Conservation (phyloP, 2,888 invertebrate genomes). For the Elegia similella region DNA sequence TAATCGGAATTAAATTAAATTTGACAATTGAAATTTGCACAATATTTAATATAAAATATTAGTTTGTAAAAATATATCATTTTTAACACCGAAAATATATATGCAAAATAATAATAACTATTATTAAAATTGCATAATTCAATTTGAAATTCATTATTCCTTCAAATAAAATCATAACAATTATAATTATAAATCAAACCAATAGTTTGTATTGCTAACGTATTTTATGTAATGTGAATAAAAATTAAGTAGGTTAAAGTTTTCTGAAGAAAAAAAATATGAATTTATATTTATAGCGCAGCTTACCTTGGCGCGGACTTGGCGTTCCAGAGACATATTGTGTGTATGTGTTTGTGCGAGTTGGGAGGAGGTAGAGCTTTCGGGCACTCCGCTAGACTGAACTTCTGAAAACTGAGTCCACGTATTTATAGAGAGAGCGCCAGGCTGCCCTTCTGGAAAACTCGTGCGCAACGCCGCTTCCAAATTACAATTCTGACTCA, state of each 20-base stretch:
- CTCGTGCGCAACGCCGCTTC: conserved; percentile 50
- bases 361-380: conserved; percentile 54
- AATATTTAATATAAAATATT: no score
- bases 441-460: conserved; percentile 76
- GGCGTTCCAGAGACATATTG: conserved; percentile 95
- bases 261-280: not conserved
- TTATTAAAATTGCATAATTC: no score
- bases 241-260: not conserved
- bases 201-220: not conserved
- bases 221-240: not conserved
- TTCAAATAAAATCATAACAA: no score
- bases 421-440: conserved; percentile 72
- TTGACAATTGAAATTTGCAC: no score
- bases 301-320: conserved; percentile 92
- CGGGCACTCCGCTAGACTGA: conserved; percentile 73
- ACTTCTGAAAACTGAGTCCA: conserved; percentile 65
- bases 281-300: not conserved
- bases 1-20: no score
- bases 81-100: no score
- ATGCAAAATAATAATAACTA: no score
- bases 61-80: no score
- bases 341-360: conserved; percentile 46
- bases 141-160: no score
- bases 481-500: conserved; percentile 71
- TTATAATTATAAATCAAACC: no score